A percentile compares a stretch with the other conserved stretches of the same genome.
Conservation (phyloP, 2,888 invertebrate genomes). For the Apantesis nais region DNA sequence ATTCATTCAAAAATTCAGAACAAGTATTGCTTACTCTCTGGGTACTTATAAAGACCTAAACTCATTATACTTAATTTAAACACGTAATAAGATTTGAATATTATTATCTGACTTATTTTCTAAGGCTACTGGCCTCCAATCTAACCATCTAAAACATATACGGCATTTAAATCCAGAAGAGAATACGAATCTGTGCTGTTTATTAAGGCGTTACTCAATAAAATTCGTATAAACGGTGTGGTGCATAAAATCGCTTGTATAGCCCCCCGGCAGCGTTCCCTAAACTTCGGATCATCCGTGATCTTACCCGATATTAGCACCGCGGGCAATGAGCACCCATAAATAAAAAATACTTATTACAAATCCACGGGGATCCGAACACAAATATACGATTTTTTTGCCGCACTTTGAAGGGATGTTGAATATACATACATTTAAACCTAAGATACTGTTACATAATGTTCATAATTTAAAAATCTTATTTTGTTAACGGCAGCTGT, state of each 20-base stretch:
- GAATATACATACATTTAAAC: conserved; percentile 6
- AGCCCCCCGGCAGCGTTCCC: conserved; percentile 59
- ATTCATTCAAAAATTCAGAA: no score
- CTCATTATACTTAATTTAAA: background rate
- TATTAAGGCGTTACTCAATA: conserved; percentile 68
- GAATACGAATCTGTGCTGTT: conserved; percentile 46
- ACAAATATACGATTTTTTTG: conserved; percentile 69
- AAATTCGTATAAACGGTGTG: conserved; percentile 57
- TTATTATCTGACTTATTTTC: background rate
- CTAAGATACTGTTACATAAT: background rate
- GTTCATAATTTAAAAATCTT: background rate
- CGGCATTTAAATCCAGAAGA: conserved; percentile 27
- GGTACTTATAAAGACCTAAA: background rate
- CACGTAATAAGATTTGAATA: background rate
- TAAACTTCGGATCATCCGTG: conserved; percentile 71
- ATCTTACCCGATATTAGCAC: conserved; percentile 81
- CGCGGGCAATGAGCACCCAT: conserved; percentile 73
- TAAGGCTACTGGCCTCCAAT: background rate
- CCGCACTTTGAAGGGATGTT: conserved; percentile 39
- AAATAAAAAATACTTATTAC: conserved; percentile 82
- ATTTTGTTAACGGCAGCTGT: background rate
- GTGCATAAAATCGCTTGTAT: conserved; percentile 71
- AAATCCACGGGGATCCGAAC: conserved; percentile 61
- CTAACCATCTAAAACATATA: background rate
- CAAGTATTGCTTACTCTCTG: no score